Evolutionary conservation across 1,140 invertebrate genomes (phyloP).

Genomic region (Seison nebaliae): DNA sequence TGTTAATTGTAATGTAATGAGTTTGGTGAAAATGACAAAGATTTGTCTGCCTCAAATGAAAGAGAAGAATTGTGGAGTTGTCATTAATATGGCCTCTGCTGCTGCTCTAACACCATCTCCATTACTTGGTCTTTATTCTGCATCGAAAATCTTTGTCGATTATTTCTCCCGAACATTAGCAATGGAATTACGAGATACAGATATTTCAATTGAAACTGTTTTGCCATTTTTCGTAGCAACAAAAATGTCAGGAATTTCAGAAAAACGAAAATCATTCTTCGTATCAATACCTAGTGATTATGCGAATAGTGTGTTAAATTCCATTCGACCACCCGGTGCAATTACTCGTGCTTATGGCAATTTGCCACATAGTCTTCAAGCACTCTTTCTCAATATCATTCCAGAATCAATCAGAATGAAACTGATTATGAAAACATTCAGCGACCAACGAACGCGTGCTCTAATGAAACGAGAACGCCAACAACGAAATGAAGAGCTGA

Average conservation of each 20-base stretch:
- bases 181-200: constrained; percentile 1
- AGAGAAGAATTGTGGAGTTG: constrained; percentile 47
- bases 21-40: constrained; percentile 48
- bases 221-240: constrained; percentile 59
- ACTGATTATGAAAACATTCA: not conserved
- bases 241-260: constrained; percentile 62
- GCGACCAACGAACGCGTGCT: not conserved
- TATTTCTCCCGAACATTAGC: constrained; percentile 9
- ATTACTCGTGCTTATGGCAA: not conserved
- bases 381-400: no score
- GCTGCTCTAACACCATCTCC: constrained; percentile 51
- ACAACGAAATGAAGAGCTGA: not conserved
- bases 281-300: not conserved
- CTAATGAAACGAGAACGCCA: not conserved
- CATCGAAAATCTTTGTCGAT: constrained; percentile 42
- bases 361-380: not conserved
- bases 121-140: constrained; percentile 56
- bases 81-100: constrained; percentile 70
- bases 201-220: constrained; percentile 1
- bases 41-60: constrained; percentile 65
- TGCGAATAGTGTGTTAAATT: not conserved
- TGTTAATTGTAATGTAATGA: constrained; percentile 43
- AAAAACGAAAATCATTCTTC: constrained; percentile 14
- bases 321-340: not conserved
- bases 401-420: not conserved